Evolutionary conservation across 2,888 invertebrate genomes (phyloP).

Genomic region (Didymodactylos carnosus): DNA sequence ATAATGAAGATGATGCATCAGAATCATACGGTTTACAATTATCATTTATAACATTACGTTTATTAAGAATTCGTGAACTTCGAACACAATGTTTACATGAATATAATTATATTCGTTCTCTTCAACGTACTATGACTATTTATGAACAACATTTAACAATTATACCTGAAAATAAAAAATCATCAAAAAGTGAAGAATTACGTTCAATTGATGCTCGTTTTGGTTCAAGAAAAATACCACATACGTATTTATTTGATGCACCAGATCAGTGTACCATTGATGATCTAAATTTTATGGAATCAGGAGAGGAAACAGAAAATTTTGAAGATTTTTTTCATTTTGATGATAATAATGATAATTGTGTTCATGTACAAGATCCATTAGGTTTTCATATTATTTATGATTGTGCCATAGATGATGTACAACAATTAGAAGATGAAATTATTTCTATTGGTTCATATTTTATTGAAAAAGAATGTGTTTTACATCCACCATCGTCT

Average conservation of each 20-base stretch:
- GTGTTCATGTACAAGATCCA: constrained; percentile 32
- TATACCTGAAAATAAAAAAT: constrained; percentile 16
- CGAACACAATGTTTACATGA: constrained; percentile 23
- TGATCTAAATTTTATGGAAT: neutral
- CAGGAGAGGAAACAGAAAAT: neutral
- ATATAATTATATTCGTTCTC: constrained; percentile 33
- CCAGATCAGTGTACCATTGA: neutral
- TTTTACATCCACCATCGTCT: constrained; percentile 16
- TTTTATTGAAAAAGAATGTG: constrained; percentile 29
- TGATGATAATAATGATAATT: constrained; percentile 14
- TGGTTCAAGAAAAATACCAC: neutral
- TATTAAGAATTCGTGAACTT: constrained; percentile 30
- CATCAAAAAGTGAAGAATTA: constrained; percentile 22
- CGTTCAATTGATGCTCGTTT: constrained; percentile 25
- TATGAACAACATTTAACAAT: constrained; percentile 30
- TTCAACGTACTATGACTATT: constrained; percentile 33
- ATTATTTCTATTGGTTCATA: constrained; percentile 27
- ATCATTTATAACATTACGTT: constrained; percentile 30
- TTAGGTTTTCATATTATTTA: constrained; percentile 29
- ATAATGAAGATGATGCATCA: constrained; percentile 25
- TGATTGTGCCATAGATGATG: constrained; percentile 26
- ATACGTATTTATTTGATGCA: neutral
- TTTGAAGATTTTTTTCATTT: neutral
- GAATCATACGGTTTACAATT: constrained; percentile 30
- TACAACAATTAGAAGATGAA: constrained; percentile 25